phyloP scores from a whole-genome alignment of 1,140 invertebrate genomes.

The Aricia agestis region DNA sequence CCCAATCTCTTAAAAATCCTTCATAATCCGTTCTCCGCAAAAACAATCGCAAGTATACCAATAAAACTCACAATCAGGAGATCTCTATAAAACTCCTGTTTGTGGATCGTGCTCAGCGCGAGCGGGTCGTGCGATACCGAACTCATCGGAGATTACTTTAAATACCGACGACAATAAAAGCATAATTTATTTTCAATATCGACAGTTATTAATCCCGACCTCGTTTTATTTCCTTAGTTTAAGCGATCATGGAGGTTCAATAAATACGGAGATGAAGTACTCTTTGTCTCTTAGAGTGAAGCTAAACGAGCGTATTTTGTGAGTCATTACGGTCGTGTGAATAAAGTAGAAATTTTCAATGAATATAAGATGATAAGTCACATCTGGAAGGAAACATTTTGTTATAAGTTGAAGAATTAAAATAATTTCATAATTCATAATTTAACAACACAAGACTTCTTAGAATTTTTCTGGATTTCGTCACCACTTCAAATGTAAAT shows the following conservation, averaged over 20 bases:
- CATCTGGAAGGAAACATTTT: no score
- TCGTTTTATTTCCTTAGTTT: neutral
- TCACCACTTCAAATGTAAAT: neutral
- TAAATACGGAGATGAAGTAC: no score
- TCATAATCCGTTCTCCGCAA: neutral
- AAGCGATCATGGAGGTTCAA: neutral
- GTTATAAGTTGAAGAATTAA: no score
- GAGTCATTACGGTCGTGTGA: no score
- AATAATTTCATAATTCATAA: no score
- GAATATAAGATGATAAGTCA: no score
- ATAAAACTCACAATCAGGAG: neutral
- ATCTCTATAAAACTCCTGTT: constrained; percentile 31
- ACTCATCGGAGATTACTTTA: constrained; percentile 39
- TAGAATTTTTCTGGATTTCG: no score
- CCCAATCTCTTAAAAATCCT: no score
- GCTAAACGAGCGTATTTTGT: no score
- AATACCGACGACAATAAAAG: constrained; percentile 13
- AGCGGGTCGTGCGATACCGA: constrained; percentile 39
- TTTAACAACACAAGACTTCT: no score
- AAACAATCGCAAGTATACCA: neutral
- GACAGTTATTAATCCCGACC: constrained; percentile 5
- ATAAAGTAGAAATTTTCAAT: no score
- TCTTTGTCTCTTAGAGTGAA: no score
- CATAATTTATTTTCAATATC: constrained; percentile 15
- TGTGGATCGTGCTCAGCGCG: constrained; percentile 42